Percentiles rank a stretch among this genome's conserved stretches.
Conservation (phyloP, 2,797 vertebrate genomes). For the Labroides dimidiatus region DNA sequence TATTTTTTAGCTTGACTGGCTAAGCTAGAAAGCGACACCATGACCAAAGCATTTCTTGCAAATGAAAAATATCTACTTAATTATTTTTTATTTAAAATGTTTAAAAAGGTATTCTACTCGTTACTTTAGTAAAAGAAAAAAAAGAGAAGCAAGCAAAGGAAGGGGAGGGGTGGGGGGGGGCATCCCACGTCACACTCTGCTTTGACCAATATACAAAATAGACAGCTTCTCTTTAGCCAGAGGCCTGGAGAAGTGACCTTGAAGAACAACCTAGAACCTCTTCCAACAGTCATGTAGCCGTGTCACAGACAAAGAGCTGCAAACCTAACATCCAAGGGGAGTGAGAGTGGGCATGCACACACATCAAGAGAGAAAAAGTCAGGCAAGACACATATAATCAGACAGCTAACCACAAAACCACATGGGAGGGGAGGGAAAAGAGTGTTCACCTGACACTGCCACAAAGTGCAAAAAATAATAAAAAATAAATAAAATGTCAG, state of each 20-base stretch:
- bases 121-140: conserved; percentile 38
- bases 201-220: conserved; percentile 70
- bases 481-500: neutral
- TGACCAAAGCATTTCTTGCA: conserved; percentile 5
- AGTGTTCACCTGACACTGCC: conserved; percentile 30
- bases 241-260: conserved; percentile 75
- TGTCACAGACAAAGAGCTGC: conserved; percentile 56
- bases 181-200: conserved; percentile 51
- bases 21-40: conserved; percentile 11
- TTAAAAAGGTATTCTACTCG: conserved; percentile 4
- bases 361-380: neutral
- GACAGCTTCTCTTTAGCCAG: conserved; percentile 65
- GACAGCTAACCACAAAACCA: conserved; percentile 53
- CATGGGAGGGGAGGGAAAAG: conserved; percentile 11
- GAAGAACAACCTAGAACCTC: conserved; percentile 68
- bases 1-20: conserved; percentile 11
- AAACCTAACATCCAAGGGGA: conserved; percentile 40
- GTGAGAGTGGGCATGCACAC: conserved; percentile 41
- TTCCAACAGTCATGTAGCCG: conserved; percentile 65
- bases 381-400: conserved; percentile 48
- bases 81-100: conserved; percentile 11
- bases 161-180: conserved; percentile 8
- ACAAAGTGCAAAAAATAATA: conserved; percentile 20
- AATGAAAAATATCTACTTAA: neutral
- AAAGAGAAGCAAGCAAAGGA: conserved; percentile 41